These are phyloP conservation scores for Gonioctena quinquepunctata DNA, from an alignment of 1,140 invertebrate species.

Conservation along the genomic window DNA sequence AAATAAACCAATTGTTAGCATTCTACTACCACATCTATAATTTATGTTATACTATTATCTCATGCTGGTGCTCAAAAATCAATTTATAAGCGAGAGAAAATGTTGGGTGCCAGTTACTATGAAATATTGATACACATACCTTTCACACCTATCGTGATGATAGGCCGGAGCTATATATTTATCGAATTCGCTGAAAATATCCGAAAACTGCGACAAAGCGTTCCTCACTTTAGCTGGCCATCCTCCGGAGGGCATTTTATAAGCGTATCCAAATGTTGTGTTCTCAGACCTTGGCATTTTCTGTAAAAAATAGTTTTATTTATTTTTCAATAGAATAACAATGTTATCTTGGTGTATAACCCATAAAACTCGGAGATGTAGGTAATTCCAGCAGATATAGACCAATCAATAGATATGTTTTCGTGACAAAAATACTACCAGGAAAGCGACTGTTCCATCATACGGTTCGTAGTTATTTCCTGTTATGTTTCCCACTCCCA, in stretches of 20 bases:
- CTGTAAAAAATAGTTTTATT: not conserved
- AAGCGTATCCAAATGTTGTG: slow-evolving; percentile 78
- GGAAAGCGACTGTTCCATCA: not conserved
- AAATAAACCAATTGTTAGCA: no score
- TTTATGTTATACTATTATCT: no score
- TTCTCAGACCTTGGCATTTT: slow-evolving; percentile 47
- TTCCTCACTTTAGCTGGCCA: slow-evolving; percentile 77
- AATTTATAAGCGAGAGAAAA: no score
- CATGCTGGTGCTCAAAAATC: no score
- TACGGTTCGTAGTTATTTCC: not conserved
- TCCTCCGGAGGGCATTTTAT: slow-evolving; percentile 81
- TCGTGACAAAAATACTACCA: not conserved
- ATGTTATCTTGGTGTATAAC: not conserved
- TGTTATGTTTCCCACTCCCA: not conserved
- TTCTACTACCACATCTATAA: no score
- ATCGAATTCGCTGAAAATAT: slow-evolving; percentile 94
- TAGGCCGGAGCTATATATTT: slow-evolving; percentile 94
- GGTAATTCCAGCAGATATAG: no score
- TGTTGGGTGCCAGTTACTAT: no score
- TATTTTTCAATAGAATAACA: not conserved
- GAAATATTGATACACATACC: no score
- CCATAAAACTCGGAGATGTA: no score
- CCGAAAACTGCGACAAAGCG: slow-evolving; percentile 85
- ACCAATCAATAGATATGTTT: not conserved
- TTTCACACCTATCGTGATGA: slow-evolving; percentile 94